Percentiles rank a stretch among this genome's conserved stretches.
Evolutionary conservation across 2,797 vertebrate species (phyloP).

Genomic region (Anisognathus igniventris): DNA sequence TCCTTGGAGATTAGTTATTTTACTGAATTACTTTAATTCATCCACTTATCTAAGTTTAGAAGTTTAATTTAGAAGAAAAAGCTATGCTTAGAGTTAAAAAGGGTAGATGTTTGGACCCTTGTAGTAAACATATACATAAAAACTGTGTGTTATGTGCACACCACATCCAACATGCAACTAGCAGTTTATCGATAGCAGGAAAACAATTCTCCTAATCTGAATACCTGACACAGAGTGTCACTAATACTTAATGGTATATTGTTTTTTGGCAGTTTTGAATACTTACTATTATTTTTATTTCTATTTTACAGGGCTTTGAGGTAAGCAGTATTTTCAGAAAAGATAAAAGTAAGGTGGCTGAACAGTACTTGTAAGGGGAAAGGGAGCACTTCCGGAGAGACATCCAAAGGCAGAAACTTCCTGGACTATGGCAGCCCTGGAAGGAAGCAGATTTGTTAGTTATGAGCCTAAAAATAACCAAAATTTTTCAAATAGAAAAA

Average conservation of each 20-base stretch:
- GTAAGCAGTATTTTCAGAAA: not conserved
- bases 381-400: not conserved
- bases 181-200: not conserved
- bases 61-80: not conserved
- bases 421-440: not conserved
- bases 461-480: not conserved
- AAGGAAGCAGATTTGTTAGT: not conserved
- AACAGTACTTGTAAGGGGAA: not conserved
- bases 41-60: not conserved
- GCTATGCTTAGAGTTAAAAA: not conserved
- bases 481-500: not conserved
- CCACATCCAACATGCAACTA: not conserved
- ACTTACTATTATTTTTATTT: not conserved
- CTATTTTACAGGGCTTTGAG: not conserved
- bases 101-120: not conserved
- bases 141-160: not conserved
- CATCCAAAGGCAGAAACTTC: not conserved
- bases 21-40: not conserved
- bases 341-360: not conserved
- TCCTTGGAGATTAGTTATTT: not conserved
- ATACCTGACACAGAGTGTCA: not conserved
- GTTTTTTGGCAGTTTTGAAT: not conserved
- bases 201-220: not conserved
- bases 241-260: not conserved
- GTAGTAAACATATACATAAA: not conserved